Evolutionary conservation across 2,113 vertebrate species (phyloP).

Genomic region (Lagopus muta): DNA sequence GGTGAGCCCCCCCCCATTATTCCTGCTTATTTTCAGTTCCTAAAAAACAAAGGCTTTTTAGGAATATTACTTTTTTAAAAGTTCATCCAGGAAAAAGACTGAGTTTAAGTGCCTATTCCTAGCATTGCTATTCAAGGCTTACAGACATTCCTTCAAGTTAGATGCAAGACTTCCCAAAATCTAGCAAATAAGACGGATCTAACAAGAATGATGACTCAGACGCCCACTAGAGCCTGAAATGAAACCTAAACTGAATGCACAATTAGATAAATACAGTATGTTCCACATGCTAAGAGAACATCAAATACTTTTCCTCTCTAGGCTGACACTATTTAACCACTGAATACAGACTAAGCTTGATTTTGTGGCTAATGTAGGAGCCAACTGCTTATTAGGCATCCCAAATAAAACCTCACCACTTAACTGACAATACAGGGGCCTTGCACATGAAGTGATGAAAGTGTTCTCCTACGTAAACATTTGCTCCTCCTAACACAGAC

Average conservation of each 20-base stretch:
- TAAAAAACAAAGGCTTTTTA: background rate
- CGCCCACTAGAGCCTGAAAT: constrained; percentile 43
- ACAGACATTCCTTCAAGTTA: constrained; percentile 15
- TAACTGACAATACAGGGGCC: background rate
- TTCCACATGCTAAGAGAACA: constrained; percentile 65
- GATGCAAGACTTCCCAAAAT: constrained; percentile 42
- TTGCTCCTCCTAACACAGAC: background rate
- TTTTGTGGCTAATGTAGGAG: background rate
- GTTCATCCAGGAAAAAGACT: background rate
- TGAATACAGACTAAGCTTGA: constrained; percentile 1
- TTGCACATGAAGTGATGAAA: background rate
- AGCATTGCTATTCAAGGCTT: constrained; percentile 38
- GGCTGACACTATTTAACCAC: constrained; percentile 37
- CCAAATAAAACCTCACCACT: background rate
- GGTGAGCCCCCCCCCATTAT: background rate
- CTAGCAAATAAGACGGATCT: constrained; percentile 34
- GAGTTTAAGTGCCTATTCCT: background rate
- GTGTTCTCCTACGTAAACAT: background rate
- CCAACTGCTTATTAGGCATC: background rate
- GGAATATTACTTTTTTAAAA: background rate
- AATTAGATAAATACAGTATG: constrained; percentile 66
- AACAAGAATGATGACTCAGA: constrained; percentile 30
- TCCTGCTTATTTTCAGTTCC: background rate
- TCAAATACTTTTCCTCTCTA: constrained; percentile 53
- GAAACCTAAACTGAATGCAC: constrained; percentile 59